Conservation (phyloP, 2,888 invertebrate species). For the Acleris cristana region DNA sequence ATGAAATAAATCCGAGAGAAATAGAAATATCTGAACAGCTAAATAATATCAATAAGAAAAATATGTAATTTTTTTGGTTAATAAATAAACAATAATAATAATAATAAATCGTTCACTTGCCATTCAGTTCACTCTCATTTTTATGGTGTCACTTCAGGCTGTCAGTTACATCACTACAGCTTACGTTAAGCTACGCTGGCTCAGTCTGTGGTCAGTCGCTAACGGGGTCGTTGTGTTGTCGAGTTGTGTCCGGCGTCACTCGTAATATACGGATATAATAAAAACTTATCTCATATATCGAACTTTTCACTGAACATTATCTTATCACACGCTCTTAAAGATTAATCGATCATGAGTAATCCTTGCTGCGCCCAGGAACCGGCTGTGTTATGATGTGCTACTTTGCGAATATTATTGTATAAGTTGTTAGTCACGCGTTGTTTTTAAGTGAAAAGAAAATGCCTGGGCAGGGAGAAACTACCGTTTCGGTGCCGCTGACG, state of each 20-base stretch:
- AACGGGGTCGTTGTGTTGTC: constrained; percentile 40
- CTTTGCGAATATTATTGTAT: constrained; percentile 44
- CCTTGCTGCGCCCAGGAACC: constrained; percentile 44
- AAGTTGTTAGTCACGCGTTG: constrained; percentile 46
- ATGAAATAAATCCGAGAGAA: too few species aligned
- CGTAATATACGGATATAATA: constrained; percentile 45
- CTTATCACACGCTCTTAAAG: constrained; percentile 56
- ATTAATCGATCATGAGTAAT: constrained; percentile 61
- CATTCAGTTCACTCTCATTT: too few species aligned
- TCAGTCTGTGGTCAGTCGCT: constrained; percentile 35
- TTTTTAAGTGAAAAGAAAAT: constrained; percentile 60
- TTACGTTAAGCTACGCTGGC: neutral
- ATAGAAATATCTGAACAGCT: too few species aligned
- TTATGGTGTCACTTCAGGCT: neutral
- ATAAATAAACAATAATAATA: too few species aligned
- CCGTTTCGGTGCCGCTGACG: constrained; percentile 72
- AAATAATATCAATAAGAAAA: too few species aligned
- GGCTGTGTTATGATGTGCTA: constrained; percentile 51
- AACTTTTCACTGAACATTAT: constrained; percentile 51
- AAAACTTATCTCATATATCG: constrained; percentile 47
- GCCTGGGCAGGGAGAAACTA: constrained; percentile 68
- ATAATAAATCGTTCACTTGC: too few species aligned
- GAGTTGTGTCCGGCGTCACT: constrained; percentile 33
- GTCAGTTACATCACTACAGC: neutral
- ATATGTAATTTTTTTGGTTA: too few species aligned